Conservation (phyloP, 23 tunicate species). For the Halocynthia roretzi region DNA sequence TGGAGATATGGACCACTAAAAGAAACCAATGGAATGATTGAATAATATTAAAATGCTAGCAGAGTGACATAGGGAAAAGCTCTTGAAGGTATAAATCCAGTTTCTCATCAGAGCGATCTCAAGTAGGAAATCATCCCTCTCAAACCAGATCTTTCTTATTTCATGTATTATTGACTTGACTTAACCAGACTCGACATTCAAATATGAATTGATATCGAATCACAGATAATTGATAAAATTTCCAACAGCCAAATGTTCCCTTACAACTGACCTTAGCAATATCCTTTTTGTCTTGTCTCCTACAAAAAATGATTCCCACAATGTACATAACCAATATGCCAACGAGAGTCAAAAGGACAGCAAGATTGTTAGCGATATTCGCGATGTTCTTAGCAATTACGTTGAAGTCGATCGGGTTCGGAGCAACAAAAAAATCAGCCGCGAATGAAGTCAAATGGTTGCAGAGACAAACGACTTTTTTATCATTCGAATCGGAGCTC, state of each 20-base stretch:
- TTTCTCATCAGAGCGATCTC: too few species aligned
- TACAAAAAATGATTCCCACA: conserved; percentile 42
- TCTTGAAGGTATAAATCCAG: too few species aligned
- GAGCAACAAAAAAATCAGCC: conserved; percentile 71
- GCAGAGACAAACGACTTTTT: conserved; percentile 50
- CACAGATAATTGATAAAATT: background rate
- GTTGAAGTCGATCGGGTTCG: conserved; percentile 76
- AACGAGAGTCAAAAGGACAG: conserved; percentile 52
- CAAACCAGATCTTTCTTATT: too few species aligned
- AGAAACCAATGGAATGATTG: background rate
- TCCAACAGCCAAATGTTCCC: background rate
- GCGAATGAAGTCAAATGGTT: conserved; percentile 80
- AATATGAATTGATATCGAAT: too few species aligned
- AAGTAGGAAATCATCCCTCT: too few species aligned
- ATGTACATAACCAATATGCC: conserved; percentile 53
- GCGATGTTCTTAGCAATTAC: conserved; percentile 40
- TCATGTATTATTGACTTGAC: too few species aligned
- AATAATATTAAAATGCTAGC: too few species aligned
- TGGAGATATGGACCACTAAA: conserved; percentile 64
- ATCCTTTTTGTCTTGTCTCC: conserved; percentile 77
- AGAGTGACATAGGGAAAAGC: too few species aligned
- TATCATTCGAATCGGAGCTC: conserved; percentile 39
- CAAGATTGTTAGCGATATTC: conserved; percentile 62
- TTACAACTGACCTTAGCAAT: conserved; percentile 34
- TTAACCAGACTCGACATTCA: too few species aligned